Conservation (phyloP, 2,888 invertebrate genomes). For the Tipula lateralis region DNA sequence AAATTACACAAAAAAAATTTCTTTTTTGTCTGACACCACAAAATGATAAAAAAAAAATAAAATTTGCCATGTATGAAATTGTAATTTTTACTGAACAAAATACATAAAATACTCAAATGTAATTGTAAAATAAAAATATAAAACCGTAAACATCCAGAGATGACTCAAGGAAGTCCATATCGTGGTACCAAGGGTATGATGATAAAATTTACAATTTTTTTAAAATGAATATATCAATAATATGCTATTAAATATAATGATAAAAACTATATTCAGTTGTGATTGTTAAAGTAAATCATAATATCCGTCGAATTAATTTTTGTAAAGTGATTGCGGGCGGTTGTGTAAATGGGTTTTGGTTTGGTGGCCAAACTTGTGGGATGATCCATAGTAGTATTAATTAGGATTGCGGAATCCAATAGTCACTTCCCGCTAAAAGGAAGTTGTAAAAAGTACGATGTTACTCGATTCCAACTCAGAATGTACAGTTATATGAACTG, state of each 20-base stretch:
- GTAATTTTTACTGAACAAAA: slow-evolving; percentile 19
- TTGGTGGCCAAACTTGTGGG: neutral
- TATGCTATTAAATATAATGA: neutral
- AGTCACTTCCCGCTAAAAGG: too few relatives aligned
- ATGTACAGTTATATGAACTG: too few relatives aligned
- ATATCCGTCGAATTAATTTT: neutral
- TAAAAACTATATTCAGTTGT: neutral
- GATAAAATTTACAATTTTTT: neutral
- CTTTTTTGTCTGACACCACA: neutral
- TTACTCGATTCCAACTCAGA: too few relatives aligned
- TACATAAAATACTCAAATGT: neutral
- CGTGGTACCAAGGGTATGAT: slow-evolving; percentile 29
- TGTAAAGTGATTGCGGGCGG: neutral
- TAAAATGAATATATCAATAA: neutral
- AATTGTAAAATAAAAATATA: slow-evolving; percentile 20
- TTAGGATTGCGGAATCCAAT: too few relatives aligned
- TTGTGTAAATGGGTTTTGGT: neutral
- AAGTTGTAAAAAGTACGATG: too few relatives aligned
- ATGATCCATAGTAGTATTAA: too few relatives aligned
- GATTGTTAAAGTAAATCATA: neutral
- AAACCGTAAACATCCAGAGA: slow-evolving; percentile 27
- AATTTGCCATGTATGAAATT: neutral
- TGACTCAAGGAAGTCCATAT: slow-evolving; percentile 30
- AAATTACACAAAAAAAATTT: neutral
- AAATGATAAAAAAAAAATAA: neutral